Conservation (phyloP, 1,140 invertebrate species). For the Nasonia giraulti region DNA sequence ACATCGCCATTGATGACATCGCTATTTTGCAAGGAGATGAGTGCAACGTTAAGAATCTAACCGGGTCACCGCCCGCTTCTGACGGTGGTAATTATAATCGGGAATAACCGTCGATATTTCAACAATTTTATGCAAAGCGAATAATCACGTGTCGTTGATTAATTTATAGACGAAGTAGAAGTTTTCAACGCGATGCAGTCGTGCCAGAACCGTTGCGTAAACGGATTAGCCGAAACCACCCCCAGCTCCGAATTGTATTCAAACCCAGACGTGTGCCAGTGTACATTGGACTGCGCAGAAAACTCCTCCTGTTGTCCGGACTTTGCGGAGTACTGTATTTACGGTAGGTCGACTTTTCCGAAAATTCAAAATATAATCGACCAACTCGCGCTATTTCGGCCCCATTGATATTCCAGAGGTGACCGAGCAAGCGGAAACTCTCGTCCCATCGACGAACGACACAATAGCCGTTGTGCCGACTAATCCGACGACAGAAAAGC, state of each 20-base stretch:
- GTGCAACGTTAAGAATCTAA: conserved; percentile 61
- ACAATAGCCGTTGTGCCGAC: not conserved
- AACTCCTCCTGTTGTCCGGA: conserved; percentile 72
- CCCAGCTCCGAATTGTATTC: conserved; percentile 45
- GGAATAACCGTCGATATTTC: not conserved
- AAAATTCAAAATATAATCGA: conserved; percentile 3
- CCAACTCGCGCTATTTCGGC: not conserved
- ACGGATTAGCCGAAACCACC: conserved; percentile 52
- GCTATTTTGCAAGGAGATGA: conserved; percentile 75
- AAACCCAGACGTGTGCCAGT: conserved; percentile 66
- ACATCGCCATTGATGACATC: conserved; percentile 86
- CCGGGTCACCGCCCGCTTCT: conserved; percentile 53
- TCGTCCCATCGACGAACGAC: not conserved
- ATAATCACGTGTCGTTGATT: not conserved
- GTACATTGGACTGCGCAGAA: conserved; percentile 69
- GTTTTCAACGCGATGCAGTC: conserved; percentile 65
- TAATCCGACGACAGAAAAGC: not conserved
- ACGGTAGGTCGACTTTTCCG: conserved; percentile 59
- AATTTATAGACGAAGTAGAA: conserved; percentile 69
- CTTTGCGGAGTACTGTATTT: conserved; percentile 70
- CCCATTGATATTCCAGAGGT: conserved; percentile 32
- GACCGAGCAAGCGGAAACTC: conserved; percentile 26
- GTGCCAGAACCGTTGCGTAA: conserved; percentile 67
- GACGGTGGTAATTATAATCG: conserved; percentile 60
- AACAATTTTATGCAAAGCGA: not conserved